These are phyloP conservation scores for Athalia circularis DNA, from an alignment of 2,888 invertebrate species.

Conservation along the genomic window DNA sequence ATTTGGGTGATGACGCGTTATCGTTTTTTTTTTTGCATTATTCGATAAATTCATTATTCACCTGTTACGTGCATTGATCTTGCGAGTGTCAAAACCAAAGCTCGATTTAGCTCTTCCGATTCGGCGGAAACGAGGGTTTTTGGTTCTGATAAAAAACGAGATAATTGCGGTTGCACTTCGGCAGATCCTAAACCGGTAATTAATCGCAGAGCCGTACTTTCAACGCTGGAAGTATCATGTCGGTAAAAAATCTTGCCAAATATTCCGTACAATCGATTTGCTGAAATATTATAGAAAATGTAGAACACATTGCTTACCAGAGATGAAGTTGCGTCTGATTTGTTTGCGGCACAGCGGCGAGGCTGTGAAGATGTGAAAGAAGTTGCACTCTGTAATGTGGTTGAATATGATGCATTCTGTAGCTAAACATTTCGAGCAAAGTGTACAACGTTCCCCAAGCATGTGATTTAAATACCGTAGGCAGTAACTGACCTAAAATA, in stretches of 20 bases:
- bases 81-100: conserved; percentile 94
- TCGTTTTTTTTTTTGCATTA: neutral
- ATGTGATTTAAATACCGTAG: conserved; percentile 93
- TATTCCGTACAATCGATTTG: conserved; percentile 58
- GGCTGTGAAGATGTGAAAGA: conserved; percentile 91
- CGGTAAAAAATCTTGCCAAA: neutral
- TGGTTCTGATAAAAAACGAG: conserved; percentile 92
- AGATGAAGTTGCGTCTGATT: conserved; percentile 96
- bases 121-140: conserved; percentile 94
- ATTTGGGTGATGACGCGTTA: neutral
- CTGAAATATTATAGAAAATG: conserved; percentile 18
- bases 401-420: conserved; percentile 96
- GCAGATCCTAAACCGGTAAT: conserved; percentile 94
- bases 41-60: conserved; percentile 56
- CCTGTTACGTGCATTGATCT: conserved; percentile 96
- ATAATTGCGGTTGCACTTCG: conserved; percentile 95
- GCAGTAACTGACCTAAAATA: conserved; percentile 86
- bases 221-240: conserved; percentile 79
- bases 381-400: conserved; percentile 96
- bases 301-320: conserved; percentile 77
- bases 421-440: conserved; percentile 96
- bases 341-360: conserved; percentile 94
- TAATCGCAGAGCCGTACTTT: conserved; percentile 90
- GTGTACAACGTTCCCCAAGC: conserved; percentile 98
- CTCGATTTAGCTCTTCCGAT: conserved; percentile 95